Conservation (phyloP, 2,797 vertebrate genomes). For the Anas bernieri region DNA sequence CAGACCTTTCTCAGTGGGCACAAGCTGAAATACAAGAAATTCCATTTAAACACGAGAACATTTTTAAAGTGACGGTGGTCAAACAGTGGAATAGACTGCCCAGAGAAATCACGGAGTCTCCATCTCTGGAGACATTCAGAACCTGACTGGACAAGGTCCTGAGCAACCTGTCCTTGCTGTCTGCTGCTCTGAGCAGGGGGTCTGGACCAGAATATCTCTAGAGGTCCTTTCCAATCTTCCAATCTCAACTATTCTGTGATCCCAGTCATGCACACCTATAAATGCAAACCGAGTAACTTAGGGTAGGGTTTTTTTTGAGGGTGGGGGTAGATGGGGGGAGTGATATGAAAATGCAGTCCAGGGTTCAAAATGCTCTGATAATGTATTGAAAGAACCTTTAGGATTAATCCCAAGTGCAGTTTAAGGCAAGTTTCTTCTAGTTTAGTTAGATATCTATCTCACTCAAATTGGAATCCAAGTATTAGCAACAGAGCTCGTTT, state of each 20-base stretch:
- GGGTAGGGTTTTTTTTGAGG: too few relatives aligned
- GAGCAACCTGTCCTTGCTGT: neutral
- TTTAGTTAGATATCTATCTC: neutral
- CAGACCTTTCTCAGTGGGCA: neutral
- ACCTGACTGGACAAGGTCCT: neutral
- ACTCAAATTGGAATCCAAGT: slow-evolving; percentile 1
- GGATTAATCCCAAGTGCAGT: slow-evolving; percentile 1
- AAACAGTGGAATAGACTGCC: neutral
- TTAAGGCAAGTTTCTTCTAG: slow-evolving; percentile 53
- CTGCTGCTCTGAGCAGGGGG: neutral
- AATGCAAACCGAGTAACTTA: neutral
- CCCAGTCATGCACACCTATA: neutral
- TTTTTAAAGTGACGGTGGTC: neutral
- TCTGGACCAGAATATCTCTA: neutral
- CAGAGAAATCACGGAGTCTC: neutral
- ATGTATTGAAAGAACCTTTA: neutral
- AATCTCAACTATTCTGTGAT: neutral
- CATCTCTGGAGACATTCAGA: neutral
- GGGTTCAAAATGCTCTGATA: neutral
- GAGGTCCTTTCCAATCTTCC: neutral
- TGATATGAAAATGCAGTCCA: neutral
- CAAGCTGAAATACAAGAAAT: neutral
- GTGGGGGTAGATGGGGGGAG: too few relatives aligned
- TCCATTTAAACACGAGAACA: neutral
- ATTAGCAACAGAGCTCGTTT: neutral